Conservation (phyloP, 92 coral and sea anemone genomes). For the Parazoanthus swiftii region DNA sequence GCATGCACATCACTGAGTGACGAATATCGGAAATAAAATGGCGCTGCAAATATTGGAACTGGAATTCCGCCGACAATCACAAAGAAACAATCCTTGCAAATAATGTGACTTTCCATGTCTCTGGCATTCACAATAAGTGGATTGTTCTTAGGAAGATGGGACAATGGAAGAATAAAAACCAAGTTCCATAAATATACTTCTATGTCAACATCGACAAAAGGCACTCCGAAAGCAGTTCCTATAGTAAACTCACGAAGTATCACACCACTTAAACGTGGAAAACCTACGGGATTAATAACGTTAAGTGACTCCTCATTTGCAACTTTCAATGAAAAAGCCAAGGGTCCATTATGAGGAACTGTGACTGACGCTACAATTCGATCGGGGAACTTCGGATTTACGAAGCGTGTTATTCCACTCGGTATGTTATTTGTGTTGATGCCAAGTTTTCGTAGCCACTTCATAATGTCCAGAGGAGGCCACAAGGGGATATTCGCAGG, state of each 20-base stretch:
- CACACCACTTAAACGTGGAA: conserved; percentile 44
- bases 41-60: conserved; percentile 70
- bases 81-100: conserved; percentile 66
- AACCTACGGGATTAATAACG: conserved; percentile 19
- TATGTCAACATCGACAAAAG: conserved; percentile 50
- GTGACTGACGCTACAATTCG: conserved; percentile 39
- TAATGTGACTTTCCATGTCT: conserved; percentile 59
- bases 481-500: conserved; percentile 52
- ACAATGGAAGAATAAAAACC: conserved; percentile 51
- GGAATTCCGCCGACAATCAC: conserved; percentile 53
- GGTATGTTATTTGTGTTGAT: conserved; percentile 57
- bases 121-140: conserved; percentile 56
- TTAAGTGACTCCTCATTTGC: conserved; percentile 54
- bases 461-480: conserved; percentile 61
- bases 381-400: conserved; percentile 57
- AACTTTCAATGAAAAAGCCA: conserved; percentile 48
- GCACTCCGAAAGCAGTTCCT: conserved; percentile 58
- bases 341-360: conserved; percentile 59
- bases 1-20: conserved; percentile 50
- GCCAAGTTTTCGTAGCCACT: conserved; percentile 41
- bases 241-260: conserved; percentile 53
- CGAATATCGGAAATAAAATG: conserved; percentile 50
- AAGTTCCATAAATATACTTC: conserved; percentile 61
- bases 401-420: conserved; percentile 51
- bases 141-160: conserved; percentile 56